Percentiles rank a stretch among this genome's conserved stretches.
These are phyloP conservation scores for Psylliodes chrysocephalus DNA, from an alignment of 2,888 invertebrate species.

Conservation along the genomic window DNA sequence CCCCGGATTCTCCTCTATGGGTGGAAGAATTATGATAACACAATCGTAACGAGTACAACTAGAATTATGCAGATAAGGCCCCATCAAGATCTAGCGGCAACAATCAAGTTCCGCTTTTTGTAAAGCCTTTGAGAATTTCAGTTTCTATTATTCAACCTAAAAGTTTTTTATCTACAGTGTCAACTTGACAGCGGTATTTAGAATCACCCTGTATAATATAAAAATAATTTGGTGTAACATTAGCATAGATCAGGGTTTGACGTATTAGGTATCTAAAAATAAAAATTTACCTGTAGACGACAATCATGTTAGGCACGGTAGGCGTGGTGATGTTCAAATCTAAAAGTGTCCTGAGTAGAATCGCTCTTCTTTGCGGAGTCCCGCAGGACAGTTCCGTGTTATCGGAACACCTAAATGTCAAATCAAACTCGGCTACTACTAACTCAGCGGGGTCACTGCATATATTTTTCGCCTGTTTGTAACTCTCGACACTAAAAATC, in stretches of 20 bases:
- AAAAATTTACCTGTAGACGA: constrained; percentile 23
- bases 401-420: constrained; percentile 17
- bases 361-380: constrained; percentile 19
- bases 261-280: background rate
- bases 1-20: no score
- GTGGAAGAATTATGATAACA: no score
- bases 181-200: no score
- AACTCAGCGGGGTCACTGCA: constrained; percentile 13
- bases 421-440: constrained; percentile 24
- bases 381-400: constrained; percentile 9
- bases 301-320: constrained; percentile 22
- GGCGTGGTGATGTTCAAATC: constrained; percentile 27
- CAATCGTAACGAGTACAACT: no score
- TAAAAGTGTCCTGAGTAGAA: constrained; percentile 24
- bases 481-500: constrained; percentile 23
- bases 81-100: no score
- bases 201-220: no score
- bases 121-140: no score
- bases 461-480: constrained; percentile 16
- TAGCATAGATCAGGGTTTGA: background rate
- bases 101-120: no score
- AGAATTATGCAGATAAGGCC: no score
- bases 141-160: no score
- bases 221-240: background rate
- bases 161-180: no score